phyloP scores from a whole-genome alignment of 2,888 invertebrate genomes.

The Dicyrtoma fusca region DNA sequence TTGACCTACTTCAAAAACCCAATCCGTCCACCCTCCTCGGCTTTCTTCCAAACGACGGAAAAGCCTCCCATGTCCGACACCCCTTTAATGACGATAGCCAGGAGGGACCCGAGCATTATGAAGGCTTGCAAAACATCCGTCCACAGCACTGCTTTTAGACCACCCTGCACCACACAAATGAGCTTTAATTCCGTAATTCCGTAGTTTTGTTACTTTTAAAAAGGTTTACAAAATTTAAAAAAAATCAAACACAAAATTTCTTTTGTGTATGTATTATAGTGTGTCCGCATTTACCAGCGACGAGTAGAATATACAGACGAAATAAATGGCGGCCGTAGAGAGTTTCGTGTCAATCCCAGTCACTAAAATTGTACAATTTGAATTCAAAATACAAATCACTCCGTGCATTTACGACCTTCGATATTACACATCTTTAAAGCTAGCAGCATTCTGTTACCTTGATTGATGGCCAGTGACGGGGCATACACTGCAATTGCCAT shows the following conservation, averaged over 20 bases:
- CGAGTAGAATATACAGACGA: constrained; percentile 92
- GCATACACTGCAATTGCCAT: constrained; percentile 84
- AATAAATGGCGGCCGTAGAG: constrained; percentile 76
- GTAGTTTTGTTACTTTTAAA: too few species aligned
- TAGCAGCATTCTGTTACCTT: too few species aligned
- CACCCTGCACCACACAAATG: constrained; percentile 67
- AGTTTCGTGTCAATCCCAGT: constrained; percentile 80
- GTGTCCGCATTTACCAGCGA: constrained; percentile 74
- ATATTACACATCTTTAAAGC: too few species aligned
- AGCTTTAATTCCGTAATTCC: too few species aligned
- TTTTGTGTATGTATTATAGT: too few species aligned
- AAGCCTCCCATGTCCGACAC: constrained; percentile 70
- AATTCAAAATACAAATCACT: too few species aligned
- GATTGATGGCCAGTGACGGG: constrained; percentile 81
- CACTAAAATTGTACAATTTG: constrained; percentile 69
- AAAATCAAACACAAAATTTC: too few species aligned
- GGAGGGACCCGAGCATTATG: constrained; percentile 73
- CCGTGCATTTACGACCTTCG: too few species aligned
- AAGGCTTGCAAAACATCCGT: constrained; percentile 76
- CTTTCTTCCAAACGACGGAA: constrained; percentile 67
- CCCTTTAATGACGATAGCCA: constrained; percentile 70
- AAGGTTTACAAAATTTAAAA: constrained; percentile 20
- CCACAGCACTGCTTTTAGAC: constrained; percentile 79
- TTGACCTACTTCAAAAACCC: constrained; percentile 78
- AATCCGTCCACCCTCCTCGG: constrained; percentile 67